phyloP scores from a whole-genome alignment of 2,113 vertebrate species.

The Indicator maculatus region DNA sequence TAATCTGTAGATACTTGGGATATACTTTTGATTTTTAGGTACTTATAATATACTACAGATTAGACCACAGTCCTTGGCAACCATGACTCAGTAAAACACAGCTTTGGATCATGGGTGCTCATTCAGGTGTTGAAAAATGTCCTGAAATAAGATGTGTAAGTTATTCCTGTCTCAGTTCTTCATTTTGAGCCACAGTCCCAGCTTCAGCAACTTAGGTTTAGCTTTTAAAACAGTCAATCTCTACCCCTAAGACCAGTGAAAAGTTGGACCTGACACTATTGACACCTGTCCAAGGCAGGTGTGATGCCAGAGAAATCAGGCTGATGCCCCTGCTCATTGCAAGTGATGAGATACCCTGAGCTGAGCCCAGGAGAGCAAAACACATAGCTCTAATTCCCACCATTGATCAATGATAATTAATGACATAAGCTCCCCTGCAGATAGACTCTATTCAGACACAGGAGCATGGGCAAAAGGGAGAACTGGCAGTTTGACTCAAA shows the following conservation, averaged over 20 bases:
- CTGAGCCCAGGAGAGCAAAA: background rate
- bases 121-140: background rate
- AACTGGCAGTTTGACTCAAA: background rate
- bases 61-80: background rate
- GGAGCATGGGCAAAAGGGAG: background rate
- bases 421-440: background rate
- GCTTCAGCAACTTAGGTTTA: background rate
- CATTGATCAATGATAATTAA: background rate
- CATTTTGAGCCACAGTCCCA: background rate
- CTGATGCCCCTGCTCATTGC: background rate
- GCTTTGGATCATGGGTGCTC: background rate
- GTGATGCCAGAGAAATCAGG: background rate
- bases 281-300: background rate
- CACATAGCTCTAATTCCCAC: background rate
- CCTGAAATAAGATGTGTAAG: background rate
- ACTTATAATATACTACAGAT: background rate
- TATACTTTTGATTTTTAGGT: background rate
- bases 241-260: background rate
- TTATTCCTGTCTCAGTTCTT: background rate
- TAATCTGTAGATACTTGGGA: background rate
- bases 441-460: background rate
- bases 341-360: background rate
- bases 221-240: background rate
- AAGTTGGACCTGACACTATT: background rate
- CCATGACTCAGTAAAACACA: background rate